Evolutionary conservation across 2,888 invertebrate species (phyloP).

Genomic region (Teinopalpus imperialis): DNA sequence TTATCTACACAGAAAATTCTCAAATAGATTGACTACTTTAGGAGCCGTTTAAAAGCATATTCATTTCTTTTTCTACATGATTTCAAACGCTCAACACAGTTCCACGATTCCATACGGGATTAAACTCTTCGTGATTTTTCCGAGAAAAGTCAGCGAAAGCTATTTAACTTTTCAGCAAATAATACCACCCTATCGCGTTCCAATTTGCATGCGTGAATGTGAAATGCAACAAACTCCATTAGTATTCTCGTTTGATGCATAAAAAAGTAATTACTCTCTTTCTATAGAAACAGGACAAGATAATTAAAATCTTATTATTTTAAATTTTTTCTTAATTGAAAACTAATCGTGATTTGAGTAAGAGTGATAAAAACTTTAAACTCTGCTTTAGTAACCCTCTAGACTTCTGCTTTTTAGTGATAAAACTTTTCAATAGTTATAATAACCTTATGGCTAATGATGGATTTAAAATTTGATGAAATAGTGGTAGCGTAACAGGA

Average conservation of each 20-base stretch:
- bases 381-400: no score
- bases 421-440: no score
- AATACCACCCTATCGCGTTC: slow-evolving; percentile 49
- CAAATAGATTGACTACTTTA: not conserved
- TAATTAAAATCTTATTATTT: no score
- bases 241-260: slow-evolving; percentile 41
- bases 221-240: slow-evolving; percentile 55
- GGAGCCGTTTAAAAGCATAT: slow-evolving; percentile 21
- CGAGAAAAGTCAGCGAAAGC: slow-evolving; percentile 52
- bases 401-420: no score
- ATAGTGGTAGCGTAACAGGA: no score
- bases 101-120: slow-evolving; percentile 44
- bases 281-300: not conserved
- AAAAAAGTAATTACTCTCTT: slow-evolving; percentile 26
- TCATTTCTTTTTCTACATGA: slow-evolving; percentile 29
- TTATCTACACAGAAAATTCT: no score
- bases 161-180: slow-evolving; percentile 68
- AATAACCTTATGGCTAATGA: no score
- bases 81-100: slow-evolving; percentile 28
- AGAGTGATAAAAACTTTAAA: no score
- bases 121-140: slow-evolving; percentile 56
- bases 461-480: no score
- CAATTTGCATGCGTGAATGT: slow-evolving; percentile 56
- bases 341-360: no score
- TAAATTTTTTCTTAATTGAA: no score